Base-by-base conservation (phyloP, 2,113 vertebrate genomes). In the Blennius ocellaris region DNA sequence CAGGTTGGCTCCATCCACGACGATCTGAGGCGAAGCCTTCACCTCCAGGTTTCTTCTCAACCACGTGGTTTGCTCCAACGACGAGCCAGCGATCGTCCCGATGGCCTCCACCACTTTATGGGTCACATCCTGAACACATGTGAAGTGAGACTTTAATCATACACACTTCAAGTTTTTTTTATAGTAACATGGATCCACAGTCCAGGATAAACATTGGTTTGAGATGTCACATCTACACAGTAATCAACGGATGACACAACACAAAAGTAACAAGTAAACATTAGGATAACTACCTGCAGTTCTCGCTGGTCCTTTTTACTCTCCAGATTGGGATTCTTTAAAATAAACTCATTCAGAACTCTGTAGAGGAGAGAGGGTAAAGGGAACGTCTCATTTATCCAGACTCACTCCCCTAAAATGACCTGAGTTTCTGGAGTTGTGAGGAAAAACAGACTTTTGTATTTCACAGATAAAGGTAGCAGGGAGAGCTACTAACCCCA, bases 221-320 rank as follows among this genome's bases (percentile, higher is more conserved):
- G 43, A 30, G 36, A 41, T 11, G 14, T 51, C 30, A 47, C 8
- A 49, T 57, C 14, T 21, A 1, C 21, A 60, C 6, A 15, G 6
- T 36, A 15, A 1, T 30, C 1, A 7, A 3, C 3, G 49, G 14
- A 61, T 38, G 38, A 1, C 7, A 36, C 16, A 37, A 2, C 6
- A 30, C 1, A 36, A 73, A 48, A 1, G 21, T 39, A 70, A 49
- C n/a, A 49, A 54, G 3, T 9, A 7, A 55, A 38, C 21, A 73
- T 49, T 1, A 41, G 11, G 16, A 30, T 50, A 49, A 61, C 92
- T 89, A 99, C 97, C 96, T 99, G 98, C 63, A 99, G 94, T 83
- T 99, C 98, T 87, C 98, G 93, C 86, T 99, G 98, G 86, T 99
- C 98, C 83, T 99, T 99, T 92, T 99, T 99, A 89, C 94, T 99